These are phyloP conservation scores for Burhinus bistriatus DNA, from an alignment of 2,113 vertebrate species.

Conservation along the genomic window DNA sequence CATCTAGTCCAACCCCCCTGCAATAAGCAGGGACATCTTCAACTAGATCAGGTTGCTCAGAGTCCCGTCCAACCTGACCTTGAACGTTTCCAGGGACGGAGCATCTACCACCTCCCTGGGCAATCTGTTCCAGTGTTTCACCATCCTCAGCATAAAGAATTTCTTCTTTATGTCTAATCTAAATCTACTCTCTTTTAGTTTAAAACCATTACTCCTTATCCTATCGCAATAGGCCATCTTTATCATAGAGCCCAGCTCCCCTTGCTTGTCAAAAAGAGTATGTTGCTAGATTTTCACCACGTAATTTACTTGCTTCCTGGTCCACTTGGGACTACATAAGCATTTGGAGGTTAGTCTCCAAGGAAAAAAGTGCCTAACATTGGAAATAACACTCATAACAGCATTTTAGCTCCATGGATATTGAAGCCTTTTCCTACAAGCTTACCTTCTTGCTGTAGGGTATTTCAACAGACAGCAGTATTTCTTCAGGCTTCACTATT, in stretches of 20 bases:
- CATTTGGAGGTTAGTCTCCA: not conserved
- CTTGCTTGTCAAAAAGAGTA: not conserved
- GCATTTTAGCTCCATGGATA: not conserved
- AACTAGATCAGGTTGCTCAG: not conserved
- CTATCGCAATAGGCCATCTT: not conserved
- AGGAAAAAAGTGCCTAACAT: not conserved
- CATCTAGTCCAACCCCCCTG: not conserved
- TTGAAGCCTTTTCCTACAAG: not conserved
- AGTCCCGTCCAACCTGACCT: not conserved
- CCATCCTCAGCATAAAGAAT: not conserved
- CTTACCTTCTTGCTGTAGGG: conserved; percentile 87
- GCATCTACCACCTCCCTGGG: not conserved
- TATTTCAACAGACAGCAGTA: conserved; percentile 87
- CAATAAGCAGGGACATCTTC: not conserved
- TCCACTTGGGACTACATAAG: not conserved
- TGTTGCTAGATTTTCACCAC: not conserved
- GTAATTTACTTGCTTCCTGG: not conserved
- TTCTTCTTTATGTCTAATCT: not conserved
- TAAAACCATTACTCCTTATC: not conserved
- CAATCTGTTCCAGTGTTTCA: not conserved
- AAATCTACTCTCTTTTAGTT: not conserved
- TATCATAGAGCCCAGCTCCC: not conserved
- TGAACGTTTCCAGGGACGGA: not conserved
- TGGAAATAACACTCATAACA: not conserved
- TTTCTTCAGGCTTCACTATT: conserved; percentile 78